These are phyloP conservation scores for Panorpa germanica DNA, from an alignment of 2,888 invertebrate genomes.

Conservation along the genomic window DNA sequence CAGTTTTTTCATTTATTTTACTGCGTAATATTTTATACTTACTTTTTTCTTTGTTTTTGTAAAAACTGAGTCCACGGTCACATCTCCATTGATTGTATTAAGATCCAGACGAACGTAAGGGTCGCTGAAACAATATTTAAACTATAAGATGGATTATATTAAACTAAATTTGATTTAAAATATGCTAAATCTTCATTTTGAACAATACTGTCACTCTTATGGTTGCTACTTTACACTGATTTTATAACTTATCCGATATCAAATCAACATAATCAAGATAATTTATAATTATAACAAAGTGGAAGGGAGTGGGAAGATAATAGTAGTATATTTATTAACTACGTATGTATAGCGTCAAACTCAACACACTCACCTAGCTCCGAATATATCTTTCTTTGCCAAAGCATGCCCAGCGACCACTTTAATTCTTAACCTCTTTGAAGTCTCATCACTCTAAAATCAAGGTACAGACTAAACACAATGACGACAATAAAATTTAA, in stretches of 20 bases:
- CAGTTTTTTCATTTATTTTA: slow-evolving; percentile 1
- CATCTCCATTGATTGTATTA: slow-evolving; percentile 66
- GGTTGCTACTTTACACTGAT: slow-evolving; percentile 3
- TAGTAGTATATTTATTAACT: slow-evolving; percentile 9
- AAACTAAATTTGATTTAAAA: slow-evolving; percentile 8
- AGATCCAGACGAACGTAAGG: slow-evolving; percentile 92
- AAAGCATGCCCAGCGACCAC: slow-evolving; percentile 76
- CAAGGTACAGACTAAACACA: slow-evolving; percentile 9
- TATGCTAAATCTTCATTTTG: slow-evolving; percentile 9
- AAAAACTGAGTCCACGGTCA: slow-evolving; percentile 77
- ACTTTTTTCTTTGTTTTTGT: slow-evolving; percentile 96
- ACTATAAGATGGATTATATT: slow-evolving; percentile 8
- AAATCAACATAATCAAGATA: too few species aligned
- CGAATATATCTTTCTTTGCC: slow-evolving; percentile 98
- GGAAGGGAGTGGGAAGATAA: slow-evolving; percentile 9
- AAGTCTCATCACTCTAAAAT: slow-evolving; percentile 57
- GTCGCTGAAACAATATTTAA: slow-evolving; percentile 45
- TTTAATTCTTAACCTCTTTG: slow-evolving; percentile 65
- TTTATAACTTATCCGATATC: too few species aligned
- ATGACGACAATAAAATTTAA: too few species aligned
- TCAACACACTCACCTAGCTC: slow-evolving; percentile 55
- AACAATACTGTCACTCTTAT: slow-evolving; percentile 4
- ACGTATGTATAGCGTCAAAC: not conserved
- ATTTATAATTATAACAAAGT: too few species aligned
- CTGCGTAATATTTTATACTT: slow-evolving; percentile 14